Base-by-base conservation (phyloP, 1,140 invertebrate species). In the Aphidius ervi region DNA sequence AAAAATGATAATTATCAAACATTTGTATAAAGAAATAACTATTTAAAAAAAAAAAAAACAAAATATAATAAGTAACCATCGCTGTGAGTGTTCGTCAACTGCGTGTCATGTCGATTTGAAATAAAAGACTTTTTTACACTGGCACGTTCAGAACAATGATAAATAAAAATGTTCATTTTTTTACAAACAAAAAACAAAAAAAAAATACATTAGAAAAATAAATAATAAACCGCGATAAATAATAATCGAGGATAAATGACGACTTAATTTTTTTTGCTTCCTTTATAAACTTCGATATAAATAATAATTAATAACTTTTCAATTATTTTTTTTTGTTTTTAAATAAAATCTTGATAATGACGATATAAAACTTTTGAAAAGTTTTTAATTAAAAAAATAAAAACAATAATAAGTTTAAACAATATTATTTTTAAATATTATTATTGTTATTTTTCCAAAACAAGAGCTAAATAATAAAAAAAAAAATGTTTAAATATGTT, bases 1-100 rank as follows among this genome's bases (percentile, higher is more conserved):
- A 31, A 41, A 41, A 41, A 54, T 54, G 39, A 39, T 2, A 41
- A 9, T 37, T n/a, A 42, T 2, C 1, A 54, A 54, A 43, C 42
- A 5, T 43, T 43, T 42, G 9, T 54, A 54, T 42, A 39, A 54
- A 54, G 5, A 54, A 43, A 42, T 16, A 42, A 39, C 2, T 8
- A 42, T 4, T 9, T 10, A 54, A 42, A 16, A 52, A 39, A 10
- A 20, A 41, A 9, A 54, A 54, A 10, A 16, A 54, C n/a, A 7
- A 42, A 54, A 54, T 41, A 40, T 8, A 50, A 54, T 54, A 54
- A 52, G 23, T 31, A 31, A 54, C n/a, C 52, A 54, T 54, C 39
- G 40, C 40, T 54, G 52, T 20, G 42, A 41, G 16, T 42, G 52
- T 54, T 54, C 52, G 52, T 40, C 10, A 8, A 42, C 5, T 54